Percentiles rank a stretch among this genome's conserved stretches.
These are phyloP conservation scores for Cartodere bifasciata DNA, from an alignment of 2,888 invertebrate species.

Conservation along the genomic window DNA sequence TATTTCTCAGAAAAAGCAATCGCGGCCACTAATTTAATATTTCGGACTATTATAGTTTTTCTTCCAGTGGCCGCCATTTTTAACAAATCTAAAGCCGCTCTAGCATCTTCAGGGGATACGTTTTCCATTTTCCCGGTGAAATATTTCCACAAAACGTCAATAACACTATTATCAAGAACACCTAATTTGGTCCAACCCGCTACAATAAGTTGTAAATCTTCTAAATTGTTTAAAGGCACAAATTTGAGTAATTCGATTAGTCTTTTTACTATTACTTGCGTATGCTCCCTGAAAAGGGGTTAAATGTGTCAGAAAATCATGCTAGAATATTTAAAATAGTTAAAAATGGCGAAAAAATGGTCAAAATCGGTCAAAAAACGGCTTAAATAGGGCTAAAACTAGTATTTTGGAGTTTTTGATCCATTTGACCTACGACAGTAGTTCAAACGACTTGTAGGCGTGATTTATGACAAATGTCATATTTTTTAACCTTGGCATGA, in stretches of 20 bases:
- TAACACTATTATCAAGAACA: conserved; percentile 41
- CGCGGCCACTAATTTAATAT: conserved; percentile 16
- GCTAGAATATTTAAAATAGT: too few species aligned
- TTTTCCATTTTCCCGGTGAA: conserved; percentile 53
- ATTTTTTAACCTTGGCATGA: too few species aligned
- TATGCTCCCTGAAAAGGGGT: conserved; percentile 37
- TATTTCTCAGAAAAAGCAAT: conserved; percentile 5
- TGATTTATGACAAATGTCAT: too few species aligned
- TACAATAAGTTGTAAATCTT: conserved; percentile 49
- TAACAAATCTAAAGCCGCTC: conserved; percentile 61
- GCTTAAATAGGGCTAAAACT: too few species aligned
- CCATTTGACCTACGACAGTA: too few species aligned
- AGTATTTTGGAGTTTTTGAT: too few species aligned
- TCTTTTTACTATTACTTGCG: conserved; percentile 44
- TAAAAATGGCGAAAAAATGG: too few species aligned
- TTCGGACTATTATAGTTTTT: conserved; percentile 39
- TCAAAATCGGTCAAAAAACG: too few species aligned
- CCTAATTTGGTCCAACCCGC: conserved; percentile 46
- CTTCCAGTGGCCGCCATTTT: conserved; percentile 53
- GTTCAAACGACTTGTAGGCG: too few species aligned
- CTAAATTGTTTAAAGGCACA: conserved; percentile 45
- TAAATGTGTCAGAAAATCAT: too few species aligned
- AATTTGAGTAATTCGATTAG: conserved; percentile 43
- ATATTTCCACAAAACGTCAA: conserved; percentile 72
- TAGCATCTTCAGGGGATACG: conserved; percentile 55